Conservation (phyloP, 2,113 vertebrate species). For the Pimephales promelas region DNA sequence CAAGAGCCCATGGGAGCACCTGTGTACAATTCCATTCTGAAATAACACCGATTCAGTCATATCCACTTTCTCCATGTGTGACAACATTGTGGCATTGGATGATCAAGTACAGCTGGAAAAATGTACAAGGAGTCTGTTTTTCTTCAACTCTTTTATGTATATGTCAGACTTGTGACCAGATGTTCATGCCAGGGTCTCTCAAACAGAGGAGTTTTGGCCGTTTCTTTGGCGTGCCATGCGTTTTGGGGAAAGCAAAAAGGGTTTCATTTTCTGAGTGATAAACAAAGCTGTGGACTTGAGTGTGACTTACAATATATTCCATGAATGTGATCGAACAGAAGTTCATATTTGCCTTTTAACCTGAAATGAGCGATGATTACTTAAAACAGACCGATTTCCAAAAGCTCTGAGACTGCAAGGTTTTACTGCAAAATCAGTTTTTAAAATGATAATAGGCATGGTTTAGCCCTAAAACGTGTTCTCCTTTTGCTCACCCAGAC, state of each 20-base stretch:
- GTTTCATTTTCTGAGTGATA: neutral
- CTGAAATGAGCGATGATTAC: neutral
- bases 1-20: slow-evolving; percentile 40
- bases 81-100: slow-evolving; percentile 48
- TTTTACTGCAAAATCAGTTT: neutral
- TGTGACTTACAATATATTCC: neutral
- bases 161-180: slow-evolving; percentile 43
- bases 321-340: slow-evolving; percentile 1
- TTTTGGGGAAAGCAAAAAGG: neutral
- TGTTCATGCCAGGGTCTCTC: slow-evolving; percentile 43
- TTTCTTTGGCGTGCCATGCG: neutral
- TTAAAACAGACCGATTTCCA: neutral
- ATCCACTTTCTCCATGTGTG: slow-evolving; percentile 41
- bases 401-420: neutral
- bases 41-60: slow-evolving; percentile 35
- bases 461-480: neutral
- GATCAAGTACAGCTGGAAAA: slow-evolving; percentile 54
- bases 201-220: neutral
- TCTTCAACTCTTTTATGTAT: slow-evolving; percentile 27
- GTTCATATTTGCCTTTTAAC: neutral
- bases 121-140: slow-evolving; percentile 42
- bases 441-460: neutral
- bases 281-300: neutral
- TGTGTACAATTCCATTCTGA: slow-evolving; percentile 50
- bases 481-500: slow-evolving; percentile 36